Base-by-base conservation (phyloP, 2,113 vertebrate species). In the Brienomyrus longianalis region DNA sequence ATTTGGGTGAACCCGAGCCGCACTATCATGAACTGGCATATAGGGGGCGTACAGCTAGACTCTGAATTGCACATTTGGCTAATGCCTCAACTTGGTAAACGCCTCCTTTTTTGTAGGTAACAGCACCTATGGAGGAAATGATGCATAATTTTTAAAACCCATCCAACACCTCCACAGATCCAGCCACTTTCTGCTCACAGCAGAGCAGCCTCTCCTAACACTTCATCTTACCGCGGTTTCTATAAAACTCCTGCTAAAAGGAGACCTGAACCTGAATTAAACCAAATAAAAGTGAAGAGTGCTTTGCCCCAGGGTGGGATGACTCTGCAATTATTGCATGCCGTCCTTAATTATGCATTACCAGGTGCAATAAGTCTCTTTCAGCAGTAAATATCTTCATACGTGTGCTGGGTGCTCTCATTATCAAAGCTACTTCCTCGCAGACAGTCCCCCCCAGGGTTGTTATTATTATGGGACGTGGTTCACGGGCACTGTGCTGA, bases 271-370 rank as follows among this genome's bases (percentile, higher is more conserved):
- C 62, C n/a, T 70, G 62, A 70, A 70, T 70, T 51, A 89, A 92
- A 90, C 94, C 92, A 93, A 93, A 93, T 91, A 90, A 70, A 89
- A 80, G 35, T 13, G 13, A 80, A 15, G 17, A 80, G 35, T 43
- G 35, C 35, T 35, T 80, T 89, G 66, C 92, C 88, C 52, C 11
- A 92, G 93, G 93, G 83, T 59, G 89, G 89, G 74, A 59, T 86
- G 88, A 86, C 90, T 91, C 70, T 83, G 90, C 74, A 90, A 77
- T 43, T 5, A 90, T 43, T 88, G 91, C 90, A 93, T 91, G 89
- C 92, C 91, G 90, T 88, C 86, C 86, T 89, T 92, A 90, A 94
- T 94, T 92, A 93, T 88, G 92, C 88, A 92, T 90, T 89, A 70
- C 54, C 48, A 86, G 74, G 87, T 50, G 87, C 62, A 91, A 70